Evolutionary conservation across 2,888 invertebrate species (phyloP).

Genomic region (Ochropleura leucogaster): DNA sequence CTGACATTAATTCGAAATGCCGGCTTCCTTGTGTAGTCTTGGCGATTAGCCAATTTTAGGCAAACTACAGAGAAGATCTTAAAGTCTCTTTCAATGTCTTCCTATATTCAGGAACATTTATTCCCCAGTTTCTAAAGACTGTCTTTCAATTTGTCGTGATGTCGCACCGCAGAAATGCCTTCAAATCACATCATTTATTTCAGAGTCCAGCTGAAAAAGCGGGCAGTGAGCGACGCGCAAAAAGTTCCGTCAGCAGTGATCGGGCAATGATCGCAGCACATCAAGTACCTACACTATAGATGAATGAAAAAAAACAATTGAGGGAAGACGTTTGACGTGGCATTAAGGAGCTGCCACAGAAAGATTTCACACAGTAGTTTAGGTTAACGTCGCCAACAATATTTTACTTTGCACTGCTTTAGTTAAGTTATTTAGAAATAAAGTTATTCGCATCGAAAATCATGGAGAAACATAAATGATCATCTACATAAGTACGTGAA

Average conservation of each 20-base stretch:
- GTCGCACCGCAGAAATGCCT: conserved; percentile 41
- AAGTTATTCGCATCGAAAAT: too few species aligned
- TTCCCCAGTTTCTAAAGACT: conserved; percentile 7
- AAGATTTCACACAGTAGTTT: conserved; percentile 51
- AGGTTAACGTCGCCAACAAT: conserved; percentile 11
- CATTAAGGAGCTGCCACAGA: conserved; percentile 58
- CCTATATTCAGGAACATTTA: background rate
- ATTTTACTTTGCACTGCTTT: background rate
- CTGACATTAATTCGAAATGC: conserved; percentile 38
- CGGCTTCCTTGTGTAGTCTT: conserved; percentile 31
- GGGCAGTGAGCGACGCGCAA: conserved; percentile 44
- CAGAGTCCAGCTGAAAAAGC: conserved; percentile 63
- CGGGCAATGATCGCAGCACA: conserved; percentile 65
- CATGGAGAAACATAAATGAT: too few species aligned
- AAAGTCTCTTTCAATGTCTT: conserved; percentile 7
- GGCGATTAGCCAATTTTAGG: conserved; percentile 50
- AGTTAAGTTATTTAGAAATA: background rate
- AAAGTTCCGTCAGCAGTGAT: conserved; percentile 57
- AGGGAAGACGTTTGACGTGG: conserved; percentile 78
- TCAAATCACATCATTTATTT: conserved; percentile 65
- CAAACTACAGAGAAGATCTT: conserved; percentile 24
- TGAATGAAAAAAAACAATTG: conserved; percentile 81
- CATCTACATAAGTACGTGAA: too few species aligned
- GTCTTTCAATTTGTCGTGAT: conserved; percentile 36
- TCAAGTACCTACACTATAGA: conserved; percentile 61